Conservation (phyloP, 1,140 invertebrate genomes). For the Pissodes strobi region DNA sequence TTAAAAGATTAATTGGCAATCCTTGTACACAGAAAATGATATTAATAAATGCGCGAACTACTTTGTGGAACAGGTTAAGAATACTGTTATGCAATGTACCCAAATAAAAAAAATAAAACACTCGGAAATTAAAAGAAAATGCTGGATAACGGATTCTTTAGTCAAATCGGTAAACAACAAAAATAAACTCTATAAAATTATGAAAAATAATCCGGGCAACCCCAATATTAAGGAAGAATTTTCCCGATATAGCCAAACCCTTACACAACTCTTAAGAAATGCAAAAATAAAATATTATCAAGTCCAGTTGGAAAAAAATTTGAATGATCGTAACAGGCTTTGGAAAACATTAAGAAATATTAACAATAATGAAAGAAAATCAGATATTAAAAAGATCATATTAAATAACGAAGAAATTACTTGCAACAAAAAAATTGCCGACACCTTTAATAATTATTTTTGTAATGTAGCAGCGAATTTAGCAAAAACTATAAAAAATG, state of each 20-base stretch:
- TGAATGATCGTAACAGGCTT: neutral
- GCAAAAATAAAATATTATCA: neutral
- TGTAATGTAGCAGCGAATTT: too few relatives aligned
- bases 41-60: neutral
- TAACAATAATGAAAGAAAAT: neutral
- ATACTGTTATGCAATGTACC: neutral
- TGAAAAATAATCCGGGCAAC: too few relatives aligned
- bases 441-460: too few relatives aligned
- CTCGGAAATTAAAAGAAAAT: too few relatives aligned
- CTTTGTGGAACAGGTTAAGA: neutral
- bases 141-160: neutral
- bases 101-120: slow-evolving; percentile 2
- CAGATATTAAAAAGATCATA: neutral
- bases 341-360: slow-evolving; percentile 3
- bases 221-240: too few relatives aligned
- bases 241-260: too few relatives aligned
- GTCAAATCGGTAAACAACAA: neutral
- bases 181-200: neutral
- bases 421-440: slow-evolving; percentile 1
- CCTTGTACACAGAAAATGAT: neutral
- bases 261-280: neutral
- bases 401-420: neutral
- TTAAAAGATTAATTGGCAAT: too few relatives aligned
- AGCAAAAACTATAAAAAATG: too few relatives aligned
- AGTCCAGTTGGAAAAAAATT: neutral